Conservation (phyloP, 2,888 invertebrate genomes). For the Yponomeuta malinellus region DNA sequence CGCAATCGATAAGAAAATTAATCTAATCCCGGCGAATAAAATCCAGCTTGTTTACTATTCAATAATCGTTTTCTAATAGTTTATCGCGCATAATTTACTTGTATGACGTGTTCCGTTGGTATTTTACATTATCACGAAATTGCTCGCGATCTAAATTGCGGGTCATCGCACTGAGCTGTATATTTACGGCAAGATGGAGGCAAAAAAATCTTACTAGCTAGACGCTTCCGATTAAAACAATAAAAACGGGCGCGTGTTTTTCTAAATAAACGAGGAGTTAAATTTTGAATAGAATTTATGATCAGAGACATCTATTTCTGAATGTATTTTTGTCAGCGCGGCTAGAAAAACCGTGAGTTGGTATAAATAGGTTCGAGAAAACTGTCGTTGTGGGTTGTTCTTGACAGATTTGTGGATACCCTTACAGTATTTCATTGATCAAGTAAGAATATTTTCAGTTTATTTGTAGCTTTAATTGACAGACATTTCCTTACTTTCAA, state of each 20-base stretch:
- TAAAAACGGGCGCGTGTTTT: slow-evolving; percentile 46
- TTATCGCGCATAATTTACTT: background rate
- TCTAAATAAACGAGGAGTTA: slow-evolving; percentile 47
- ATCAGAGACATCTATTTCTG: slow-evolving; percentile 56
- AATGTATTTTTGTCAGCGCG: slow-evolving; percentile 56
- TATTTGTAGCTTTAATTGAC: slow-evolving; percentile 16
- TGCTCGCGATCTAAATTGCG: slow-evolving; percentile 31
- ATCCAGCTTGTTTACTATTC: background rate
- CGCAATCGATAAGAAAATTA: background rate
- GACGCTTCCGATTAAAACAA: slow-evolving; percentile 55
- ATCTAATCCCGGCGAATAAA: background rate
- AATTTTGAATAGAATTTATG: slow-evolving; percentile 65
- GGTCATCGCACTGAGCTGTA: slow-evolving; percentile 44
- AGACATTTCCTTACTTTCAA: slow-evolving; percentile 14
- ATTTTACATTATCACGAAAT: slow-evolving; percentile 5
- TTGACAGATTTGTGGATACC: slow-evolving; percentile 70
- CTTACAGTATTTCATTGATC: slow-evolving; percentile 40
- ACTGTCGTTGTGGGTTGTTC: slow-evolving; percentile 41
- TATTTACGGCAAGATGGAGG: slow-evolving; percentile 27
- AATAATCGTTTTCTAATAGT: background rate
- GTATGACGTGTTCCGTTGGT: slow-evolving; percentile 1
- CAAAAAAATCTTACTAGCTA: slow-evolving; percentile 33
- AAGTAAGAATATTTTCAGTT: slow-evolving; percentile 30
- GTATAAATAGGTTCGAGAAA: slow-evolving; percentile 57
- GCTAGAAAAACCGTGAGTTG: slow-evolving; percentile 36